These are phyloP conservation scores for Sebastes hopkinsi DNA, from an alignment of 2,797 vertebrate species.

Conservation along the genomic window DNA sequence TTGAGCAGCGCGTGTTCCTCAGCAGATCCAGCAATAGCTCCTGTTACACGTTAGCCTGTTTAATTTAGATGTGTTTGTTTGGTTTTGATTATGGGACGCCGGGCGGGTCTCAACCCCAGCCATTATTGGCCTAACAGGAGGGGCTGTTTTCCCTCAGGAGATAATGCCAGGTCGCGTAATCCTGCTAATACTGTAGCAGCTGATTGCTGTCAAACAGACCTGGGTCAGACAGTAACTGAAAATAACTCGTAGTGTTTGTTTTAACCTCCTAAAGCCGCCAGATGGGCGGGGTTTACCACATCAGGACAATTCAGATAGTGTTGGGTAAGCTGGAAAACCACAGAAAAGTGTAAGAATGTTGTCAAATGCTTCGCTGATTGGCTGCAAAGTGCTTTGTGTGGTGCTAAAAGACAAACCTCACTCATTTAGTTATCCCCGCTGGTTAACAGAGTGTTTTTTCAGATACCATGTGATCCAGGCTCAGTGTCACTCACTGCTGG, in stretches of 20 bases:
- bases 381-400: not conserved
- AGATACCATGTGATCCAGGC: not conserved
- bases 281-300: conserved; percentile 36
- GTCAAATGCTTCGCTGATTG: conserved; percentile 13
- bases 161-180: conserved; percentile 43
- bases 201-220: conserved; percentile 46
- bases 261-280: conserved; percentile 10
- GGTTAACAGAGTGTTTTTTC: not conserved
- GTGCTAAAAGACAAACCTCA: conserved; percentile 15
- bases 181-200: conserved; percentile 23
- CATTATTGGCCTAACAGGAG: conserved; percentile 21
- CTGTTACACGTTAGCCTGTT: conserved; percentile 32
- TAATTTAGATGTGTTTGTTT: conserved; percentile 47
- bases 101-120: conserved; percentile 1
- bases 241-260: conserved; percentile 30
- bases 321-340: not conserved
- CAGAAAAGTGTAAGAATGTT: not conserved
- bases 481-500: not conserved
- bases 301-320: not conserved
- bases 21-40: conserved; percentile 22
- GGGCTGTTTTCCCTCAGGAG: conserved; percentile 49
- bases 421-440: not conserved
- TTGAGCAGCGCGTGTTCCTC: conserved; percentile 1
- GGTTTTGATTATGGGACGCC: conserved; percentile 45
- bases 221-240: conserved; percentile 13